phyloP scores from a whole-genome alignment of 2,888 invertebrate species.

The Cerastis leucographa region DNA sequence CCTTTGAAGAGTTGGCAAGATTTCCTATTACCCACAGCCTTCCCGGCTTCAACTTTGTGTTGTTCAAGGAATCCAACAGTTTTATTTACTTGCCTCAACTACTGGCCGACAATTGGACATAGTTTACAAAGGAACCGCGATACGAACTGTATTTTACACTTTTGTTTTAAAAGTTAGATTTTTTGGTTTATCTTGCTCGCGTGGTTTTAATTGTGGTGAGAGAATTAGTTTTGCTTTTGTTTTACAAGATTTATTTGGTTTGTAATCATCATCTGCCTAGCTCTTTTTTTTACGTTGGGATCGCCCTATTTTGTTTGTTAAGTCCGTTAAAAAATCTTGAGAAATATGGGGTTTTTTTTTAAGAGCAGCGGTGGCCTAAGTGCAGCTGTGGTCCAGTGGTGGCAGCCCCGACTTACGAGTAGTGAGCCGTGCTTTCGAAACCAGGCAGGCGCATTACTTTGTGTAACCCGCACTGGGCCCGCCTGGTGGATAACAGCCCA shows the following conservation, averaged over 20 bases:
- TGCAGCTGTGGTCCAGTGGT: no score
- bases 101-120: slow-evolving; percentile 61
- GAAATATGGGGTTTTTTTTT: no score
- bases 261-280: neutral
- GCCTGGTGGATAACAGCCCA: no score
- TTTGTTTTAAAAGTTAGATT: neutral
- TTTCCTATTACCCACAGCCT: slow-evolving; percentile 75
- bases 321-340: neutral
- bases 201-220: slow-evolving; percentile 8
- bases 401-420: no score
- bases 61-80: slow-evolving; percentile 71
- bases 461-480: no score
- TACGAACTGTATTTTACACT: slow-evolving; percentile 41
- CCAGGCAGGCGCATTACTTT: no score
- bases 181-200: neutral
- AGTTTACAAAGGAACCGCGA: slow-evolving; percentile 53
- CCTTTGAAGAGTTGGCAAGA: slow-evolving; percentile 79
- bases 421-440: no score
- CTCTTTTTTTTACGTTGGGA: no score
- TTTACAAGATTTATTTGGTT: neutral
- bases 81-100: slow-evolving; percentile 74
- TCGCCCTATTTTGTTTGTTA: neutral
- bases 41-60: slow-evolving; percentile 71
- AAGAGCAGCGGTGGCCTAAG: no score
- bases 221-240: neutral